Evolutionary conservation across 2,113 vertebrate species (phyloP).

Genomic region (Nansenia antarctica): DNA sequence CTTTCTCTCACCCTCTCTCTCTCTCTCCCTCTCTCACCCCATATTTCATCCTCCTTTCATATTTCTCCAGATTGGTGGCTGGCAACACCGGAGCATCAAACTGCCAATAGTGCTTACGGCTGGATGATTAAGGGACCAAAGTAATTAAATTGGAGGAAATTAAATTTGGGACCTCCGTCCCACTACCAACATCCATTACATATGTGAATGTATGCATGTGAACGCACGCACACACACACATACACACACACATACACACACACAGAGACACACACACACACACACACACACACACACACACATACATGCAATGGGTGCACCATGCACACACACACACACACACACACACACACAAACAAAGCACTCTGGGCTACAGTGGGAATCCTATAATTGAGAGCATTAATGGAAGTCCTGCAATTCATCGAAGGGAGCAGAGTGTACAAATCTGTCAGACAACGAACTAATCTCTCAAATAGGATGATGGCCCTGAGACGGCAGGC

Average conservation of each 20-base stretch:
- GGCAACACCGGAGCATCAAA: slow-evolving; percentile 83
- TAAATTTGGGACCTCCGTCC: slow-evolving; percentile 51
- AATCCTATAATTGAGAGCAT: no score
- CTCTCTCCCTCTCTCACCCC: background rate
- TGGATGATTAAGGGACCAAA: slow-evolving; percentile 93
- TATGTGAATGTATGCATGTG: slow-evolving; percentile 16
- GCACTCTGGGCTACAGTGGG: no score
- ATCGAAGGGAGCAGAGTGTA: slow-evolving; percentile 57
- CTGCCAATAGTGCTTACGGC: slow-evolving; percentile 88
- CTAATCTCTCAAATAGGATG: background rate
- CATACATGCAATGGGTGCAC: no score
- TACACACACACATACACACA: slow-evolving; percentile 15
- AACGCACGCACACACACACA: slow-evolving; percentile 21
- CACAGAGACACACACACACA: slow-evolving; percentile 3
- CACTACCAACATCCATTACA: slow-evolving; percentile 36
- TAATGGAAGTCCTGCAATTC: slow-evolving; percentile 54
- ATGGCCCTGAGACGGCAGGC: background rate
- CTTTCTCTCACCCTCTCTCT: background rate
- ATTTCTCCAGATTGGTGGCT: slow-evolving; percentile 79
- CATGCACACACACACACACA: no score
- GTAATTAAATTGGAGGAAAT: slow-evolving; percentile 82
- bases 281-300: no score
- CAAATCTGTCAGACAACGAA: slow-evolving; percentile 51
- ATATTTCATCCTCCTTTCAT: background rate
- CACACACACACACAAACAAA: no score